phyloP scores from a whole-genome alignment of 2,797 vertebrate species.

The Malacoctenus gilli region DNA sequence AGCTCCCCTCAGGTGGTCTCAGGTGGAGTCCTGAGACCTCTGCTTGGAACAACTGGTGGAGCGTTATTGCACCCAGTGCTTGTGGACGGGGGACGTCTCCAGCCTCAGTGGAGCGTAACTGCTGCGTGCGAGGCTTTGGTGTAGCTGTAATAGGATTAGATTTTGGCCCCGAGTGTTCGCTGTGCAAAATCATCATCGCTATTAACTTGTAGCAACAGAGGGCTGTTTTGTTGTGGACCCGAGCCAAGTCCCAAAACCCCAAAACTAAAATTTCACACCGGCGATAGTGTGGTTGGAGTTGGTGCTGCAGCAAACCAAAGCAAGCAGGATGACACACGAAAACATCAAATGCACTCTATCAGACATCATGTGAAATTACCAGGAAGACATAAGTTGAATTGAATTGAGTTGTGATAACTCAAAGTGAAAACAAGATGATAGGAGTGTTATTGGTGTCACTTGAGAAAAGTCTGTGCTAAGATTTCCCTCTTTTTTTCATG shows the following conservation, averaged over 20 bases:
- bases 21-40: conserved; percentile 7
- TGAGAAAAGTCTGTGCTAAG: background rate
- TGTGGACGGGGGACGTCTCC: conserved; percentile 19
- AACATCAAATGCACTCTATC: no score
- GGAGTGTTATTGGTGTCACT: no score
- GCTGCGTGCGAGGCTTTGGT: conserved; percentile 33
- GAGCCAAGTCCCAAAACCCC: conserved; percentile 46
- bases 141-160: conserved; percentile 56
- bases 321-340: background rate
- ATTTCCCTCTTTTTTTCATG: background rate
- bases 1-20: background rate
- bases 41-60: conserved; percentile 5
- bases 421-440: no score
- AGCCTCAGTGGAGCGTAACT: conserved; percentile 30
- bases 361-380: no score
- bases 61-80: conserved; percentile 23
- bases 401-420: no score
- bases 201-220: conserved; percentile 35
- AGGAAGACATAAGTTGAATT: no score
- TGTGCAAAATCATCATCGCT: conserved; percentile 35
- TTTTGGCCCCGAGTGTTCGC: conserved; percentile 29
- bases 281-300: conserved; percentile 5
- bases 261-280: conserved; percentile 32
- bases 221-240: conserved; percentile 30
- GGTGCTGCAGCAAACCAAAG: conserved; percentile 11